Evolutionary conservation across 2,888 invertebrate species (phyloP), one percentile per base, ranked within the genome.

Genomic region (Cistogaster globosa): DNA sequence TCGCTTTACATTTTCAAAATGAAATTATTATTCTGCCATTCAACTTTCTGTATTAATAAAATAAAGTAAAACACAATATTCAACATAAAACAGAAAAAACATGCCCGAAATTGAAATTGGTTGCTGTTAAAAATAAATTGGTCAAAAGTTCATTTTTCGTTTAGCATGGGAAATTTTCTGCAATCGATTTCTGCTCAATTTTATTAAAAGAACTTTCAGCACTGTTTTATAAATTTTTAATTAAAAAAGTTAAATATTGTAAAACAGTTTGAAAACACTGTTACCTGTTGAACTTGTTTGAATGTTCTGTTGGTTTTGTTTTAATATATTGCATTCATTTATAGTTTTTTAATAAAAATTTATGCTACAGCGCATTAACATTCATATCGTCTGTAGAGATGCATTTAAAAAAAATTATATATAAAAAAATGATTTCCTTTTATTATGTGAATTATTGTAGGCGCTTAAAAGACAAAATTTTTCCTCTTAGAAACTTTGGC

Each of bases 121-220:
- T 42, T 55, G 65, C 57, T 65, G 18, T 55, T 8, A 45, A 75
- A 26, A 65, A 57, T 45, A 45, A 63, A 45, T 22, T 67, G 32
- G 51, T 51, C 65, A 67, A 51, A 26, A 51, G 65, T 11, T 36
- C 20, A 53, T 7, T 8, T 11, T 36, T 53, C 45, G 4, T 22
- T 65, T 11, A n/a, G 11, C n/a, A 48, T 48, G n/a, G 16, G 6
- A 22, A 26, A 26, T 16, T 48, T 65, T 26, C 0, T 53, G 51
- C 51, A 53, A 18, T 36, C 36, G 51, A 53, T 51, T 53, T 67
- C 32, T 53, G 67, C 53, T 38, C 53, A 53, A 68, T 68, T 68
- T 53, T 36, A 53, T 53, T 55, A 36, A 38, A 68, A 36, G 20
- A 22, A 68, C 20, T 51, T 51, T 53, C 9, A 14, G 22, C 4